Conservation (phyloP, 2,113 vertebrate genomes). For the Eretmodus cyanostictus region DNA sequence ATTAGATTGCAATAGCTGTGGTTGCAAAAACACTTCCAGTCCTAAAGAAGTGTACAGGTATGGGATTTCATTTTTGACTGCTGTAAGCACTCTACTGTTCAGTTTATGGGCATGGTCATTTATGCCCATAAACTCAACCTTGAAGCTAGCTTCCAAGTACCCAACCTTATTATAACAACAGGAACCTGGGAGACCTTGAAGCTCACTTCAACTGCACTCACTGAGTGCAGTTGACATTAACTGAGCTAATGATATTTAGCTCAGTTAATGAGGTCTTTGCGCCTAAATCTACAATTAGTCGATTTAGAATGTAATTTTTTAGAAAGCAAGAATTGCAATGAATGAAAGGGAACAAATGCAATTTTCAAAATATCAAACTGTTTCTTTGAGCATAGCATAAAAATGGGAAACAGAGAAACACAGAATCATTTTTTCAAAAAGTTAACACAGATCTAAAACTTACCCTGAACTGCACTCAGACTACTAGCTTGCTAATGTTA, state of each 20-base stretch:
- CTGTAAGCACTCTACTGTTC: neutral
- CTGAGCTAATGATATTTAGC: neutral
- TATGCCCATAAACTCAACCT: neutral
- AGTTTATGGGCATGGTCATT: neutral
- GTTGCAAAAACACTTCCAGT: neutral
- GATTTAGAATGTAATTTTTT: neutral
- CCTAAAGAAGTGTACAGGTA: neutral
- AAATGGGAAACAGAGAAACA: neutral
- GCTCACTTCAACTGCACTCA: neutral
- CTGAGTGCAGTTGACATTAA: neutral
- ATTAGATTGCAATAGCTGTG: neutral
- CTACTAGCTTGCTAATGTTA: neutral
- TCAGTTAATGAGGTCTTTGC: neutral
- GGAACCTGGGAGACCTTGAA: neutral
- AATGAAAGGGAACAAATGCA: neutral
- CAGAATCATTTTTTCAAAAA: neutral
- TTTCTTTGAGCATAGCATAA: neutral
- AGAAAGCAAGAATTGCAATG: neutral
- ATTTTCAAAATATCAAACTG: neutral
- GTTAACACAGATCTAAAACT: neutral
- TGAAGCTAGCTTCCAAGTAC: neutral
- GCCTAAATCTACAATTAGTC: neutral
- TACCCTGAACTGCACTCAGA: neutral
- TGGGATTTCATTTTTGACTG: neutral
- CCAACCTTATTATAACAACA: neutral